Conservation (phyloP, 2,888 invertebrate species). For the Seladonia tumulorum region DNA sequence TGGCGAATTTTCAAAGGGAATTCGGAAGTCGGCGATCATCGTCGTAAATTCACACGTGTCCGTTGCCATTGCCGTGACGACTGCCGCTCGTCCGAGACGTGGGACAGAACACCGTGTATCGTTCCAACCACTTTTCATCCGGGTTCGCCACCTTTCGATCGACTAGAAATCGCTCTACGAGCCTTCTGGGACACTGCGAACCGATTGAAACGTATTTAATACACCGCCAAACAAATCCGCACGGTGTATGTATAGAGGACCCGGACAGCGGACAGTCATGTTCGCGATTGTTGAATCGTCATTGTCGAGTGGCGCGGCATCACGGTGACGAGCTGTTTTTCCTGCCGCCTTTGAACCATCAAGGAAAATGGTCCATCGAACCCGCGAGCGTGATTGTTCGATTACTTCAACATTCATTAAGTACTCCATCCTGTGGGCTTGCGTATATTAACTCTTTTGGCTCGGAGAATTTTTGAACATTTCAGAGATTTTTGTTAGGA, state of each 20-base stretch:
- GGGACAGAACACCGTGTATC: not conserved
- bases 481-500: no score
- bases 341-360: not conserved
- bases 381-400: not conserved
- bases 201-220: not conserved
- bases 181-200: not conserved
- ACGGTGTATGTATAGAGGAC: not conserved
- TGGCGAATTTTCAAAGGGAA: slow-evolving; percentile 51
- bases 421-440: not conserved
- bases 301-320: not conserved
- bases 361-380: not conserved
- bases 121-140: not conserved
- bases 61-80: not conserved
- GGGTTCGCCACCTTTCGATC: not conserved
- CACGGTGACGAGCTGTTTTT: not conserved
- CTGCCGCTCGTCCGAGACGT: not conserved
- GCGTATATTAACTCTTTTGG: not conserved
- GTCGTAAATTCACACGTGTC: slow-evolving; percentile 51
- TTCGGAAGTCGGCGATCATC: slow-evolving; percentile 43
- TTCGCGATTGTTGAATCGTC: not conserved
- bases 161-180: not conserved
- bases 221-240: not conserved
- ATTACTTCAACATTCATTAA: not conserved
- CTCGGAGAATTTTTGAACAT: no score
- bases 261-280: not conserved